These are phyloP conservation scores for Ia io DNA, from an alignment of 2,113 vertebrate species.

Conservation along the genomic window DNA sequence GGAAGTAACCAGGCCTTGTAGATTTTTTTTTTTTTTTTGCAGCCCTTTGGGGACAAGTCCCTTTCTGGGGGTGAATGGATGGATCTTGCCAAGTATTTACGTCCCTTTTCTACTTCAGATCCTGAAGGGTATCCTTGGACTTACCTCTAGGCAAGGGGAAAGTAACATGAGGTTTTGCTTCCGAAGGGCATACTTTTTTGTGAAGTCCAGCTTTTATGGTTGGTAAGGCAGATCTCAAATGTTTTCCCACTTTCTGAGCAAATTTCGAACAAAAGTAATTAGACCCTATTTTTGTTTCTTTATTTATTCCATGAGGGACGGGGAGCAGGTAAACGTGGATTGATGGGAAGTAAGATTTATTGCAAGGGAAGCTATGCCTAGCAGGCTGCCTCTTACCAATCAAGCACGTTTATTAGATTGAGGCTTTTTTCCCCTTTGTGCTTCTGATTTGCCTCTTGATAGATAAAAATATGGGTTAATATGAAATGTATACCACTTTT, in stretches of 20 bases:
- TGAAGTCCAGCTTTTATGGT: conserved; percentile 24
- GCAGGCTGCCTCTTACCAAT: conserved; percentile 10
- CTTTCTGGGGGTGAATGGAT: not conserved
- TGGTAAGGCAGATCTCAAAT: not conserved
- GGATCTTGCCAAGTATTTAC: not conserved
- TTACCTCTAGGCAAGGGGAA: not conserved
- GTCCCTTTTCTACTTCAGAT: not conserved
- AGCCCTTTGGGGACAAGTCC: not conserved
- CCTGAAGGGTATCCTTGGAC: not conserved
- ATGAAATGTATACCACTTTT: conserved; percentile 9
- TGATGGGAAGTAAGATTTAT: conserved; percentile 41
- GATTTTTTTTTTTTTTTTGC: not conserved
- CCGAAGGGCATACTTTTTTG: conserved; percentile 36
- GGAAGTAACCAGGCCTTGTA: conserved; percentile 22
- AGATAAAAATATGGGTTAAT: conserved; percentile 22
- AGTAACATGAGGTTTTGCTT: conserved; percentile 21
- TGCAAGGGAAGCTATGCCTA: not conserved
- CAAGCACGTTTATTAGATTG: conserved; percentile 12
- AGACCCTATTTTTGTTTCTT: conserved; percentile 11
- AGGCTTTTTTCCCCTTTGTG: not conserved
- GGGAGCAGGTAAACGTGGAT: not conserved
- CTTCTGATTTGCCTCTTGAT: conserved; percentile 41
- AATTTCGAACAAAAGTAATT: conserved; percentile 8
- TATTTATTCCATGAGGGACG: not conserved
- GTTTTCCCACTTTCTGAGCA: not conserved